phyloP scores from a whole-genome alignment of 2,113 vertebrate species.

The Eptesicus fuscus region DNA sequence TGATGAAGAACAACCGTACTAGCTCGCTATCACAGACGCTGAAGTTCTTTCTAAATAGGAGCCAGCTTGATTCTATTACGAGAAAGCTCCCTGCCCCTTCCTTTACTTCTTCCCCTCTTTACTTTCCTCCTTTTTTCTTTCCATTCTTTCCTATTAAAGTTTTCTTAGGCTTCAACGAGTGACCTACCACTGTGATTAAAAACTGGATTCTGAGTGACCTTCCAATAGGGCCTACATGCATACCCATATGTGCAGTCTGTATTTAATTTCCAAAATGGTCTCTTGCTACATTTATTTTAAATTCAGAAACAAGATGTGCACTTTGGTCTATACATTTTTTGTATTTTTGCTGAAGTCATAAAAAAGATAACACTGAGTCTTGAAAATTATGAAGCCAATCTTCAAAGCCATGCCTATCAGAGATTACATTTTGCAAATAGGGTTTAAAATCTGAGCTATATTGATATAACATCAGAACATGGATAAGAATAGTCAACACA shows the following conservation, averaged over 20 bases:
- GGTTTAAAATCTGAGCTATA: constrained; percentile 79
- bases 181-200: constrained; percentile 39
- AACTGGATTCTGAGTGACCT: constrained; percentile 55
- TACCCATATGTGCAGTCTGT: neutral
- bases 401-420: constrained; percentile 80
- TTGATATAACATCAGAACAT: constrained; percentile 74
- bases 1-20: constrained; percentile 85
- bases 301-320: constrained; percentile 51
- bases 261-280: constrained; percentile 53
- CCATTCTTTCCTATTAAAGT: constrained; percentile 13
- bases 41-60: constrained; percentile 76
- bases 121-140: neutral
- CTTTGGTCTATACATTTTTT: constrained; percentile 73
- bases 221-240: constrained; percentile 1
- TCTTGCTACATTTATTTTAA: constrained; percentile 73
- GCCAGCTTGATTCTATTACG: constrained; percentile 88
- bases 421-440: constrained; percentile 82
- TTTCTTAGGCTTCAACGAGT: constrained; percentile 60
- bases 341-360: constrained; percentile 76
- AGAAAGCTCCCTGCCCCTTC: neutral
- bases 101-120: neutral
- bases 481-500: constrained; percentile 70
- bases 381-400: constrained; percentile 76
- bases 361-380: constrained; percentile 80
- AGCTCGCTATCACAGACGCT: constrained; percentile 82